phyloP scores from a whole-genome alignment of 1,140 invertebrate species.

The Chironomus striatipennis region DNA sequence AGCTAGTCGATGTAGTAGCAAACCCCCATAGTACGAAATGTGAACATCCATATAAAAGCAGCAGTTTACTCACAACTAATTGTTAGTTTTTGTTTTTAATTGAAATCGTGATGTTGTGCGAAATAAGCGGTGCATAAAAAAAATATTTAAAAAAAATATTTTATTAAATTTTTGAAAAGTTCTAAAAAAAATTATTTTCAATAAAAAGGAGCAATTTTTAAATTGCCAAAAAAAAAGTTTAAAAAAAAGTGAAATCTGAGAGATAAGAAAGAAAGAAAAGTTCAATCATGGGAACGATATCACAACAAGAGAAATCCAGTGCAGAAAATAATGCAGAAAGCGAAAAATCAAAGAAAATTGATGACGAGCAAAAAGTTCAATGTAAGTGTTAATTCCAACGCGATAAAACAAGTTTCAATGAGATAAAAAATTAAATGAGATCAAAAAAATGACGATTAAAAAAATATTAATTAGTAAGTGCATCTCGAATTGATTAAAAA shows the following conservation, averaged over 20 bases:
- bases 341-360: not conserved
- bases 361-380: not conserved
- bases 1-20: not conserved
- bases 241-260: not conserved
- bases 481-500: not conserved
- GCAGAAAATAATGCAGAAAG: not conserved
- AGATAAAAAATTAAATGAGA: not conserved
- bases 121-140: not conserved
- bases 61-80: not conserved
- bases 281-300: not conserved
- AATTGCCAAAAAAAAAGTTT: not conserved
- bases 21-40: not conserved
- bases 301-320: not conserved
- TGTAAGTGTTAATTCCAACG: not conserved
- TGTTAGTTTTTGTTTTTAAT: constrained; percentile 20
- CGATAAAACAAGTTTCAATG: not conserved
- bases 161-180: not conserved
- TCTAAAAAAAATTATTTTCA: too few species aligned
- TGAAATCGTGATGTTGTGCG: constrained; percentile 20
- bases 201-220: not conserved
- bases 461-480: not conserved
- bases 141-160: not conserved
- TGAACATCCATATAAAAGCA: constrained; percentile 19
- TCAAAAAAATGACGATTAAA: not conserved
- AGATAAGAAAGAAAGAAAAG: not conserved